Evolutionary conservation across 2,113 vertebrate genomes (phyloP).

Genomic region (Furnarius figulus): DNA sequence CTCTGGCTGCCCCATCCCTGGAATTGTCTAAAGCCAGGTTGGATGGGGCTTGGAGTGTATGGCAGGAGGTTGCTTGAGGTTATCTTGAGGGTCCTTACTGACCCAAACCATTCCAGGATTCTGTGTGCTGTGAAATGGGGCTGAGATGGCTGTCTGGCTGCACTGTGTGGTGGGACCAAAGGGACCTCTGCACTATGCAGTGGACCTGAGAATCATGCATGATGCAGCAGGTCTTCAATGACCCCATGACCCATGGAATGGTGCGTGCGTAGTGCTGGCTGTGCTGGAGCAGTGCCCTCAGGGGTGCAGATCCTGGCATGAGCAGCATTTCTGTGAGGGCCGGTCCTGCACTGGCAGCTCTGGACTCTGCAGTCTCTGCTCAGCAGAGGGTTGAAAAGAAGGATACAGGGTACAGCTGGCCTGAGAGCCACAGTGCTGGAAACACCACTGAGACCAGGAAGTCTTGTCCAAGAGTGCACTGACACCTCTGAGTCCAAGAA

Average conservation of each 20-base stretch:
- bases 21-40: background rate
- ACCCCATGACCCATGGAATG: background rate
- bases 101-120: background rate
- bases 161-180: background rate
- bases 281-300: background rate
- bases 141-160: background rate
- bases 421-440: background rate
- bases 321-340: no score
- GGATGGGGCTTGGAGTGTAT: background rate
- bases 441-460: background rate
- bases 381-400: background rate
- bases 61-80: background rate
- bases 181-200: background rate
- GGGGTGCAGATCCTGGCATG: background rate
- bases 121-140: background rate
- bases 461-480: no score
- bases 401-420: background rate
- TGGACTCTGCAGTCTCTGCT: background rate
- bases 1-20: background rate
- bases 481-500: background rate
- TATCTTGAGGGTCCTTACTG: background rate
- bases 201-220: background rate
- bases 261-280: rapidly evolving
- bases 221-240: background rate
- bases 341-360: background rate